These are phyloP conservation scores for Ptychadena robeensis DNA, from an alignment of 2,797 vertebrate genomes.

Conservation along the genomic window DNA sequence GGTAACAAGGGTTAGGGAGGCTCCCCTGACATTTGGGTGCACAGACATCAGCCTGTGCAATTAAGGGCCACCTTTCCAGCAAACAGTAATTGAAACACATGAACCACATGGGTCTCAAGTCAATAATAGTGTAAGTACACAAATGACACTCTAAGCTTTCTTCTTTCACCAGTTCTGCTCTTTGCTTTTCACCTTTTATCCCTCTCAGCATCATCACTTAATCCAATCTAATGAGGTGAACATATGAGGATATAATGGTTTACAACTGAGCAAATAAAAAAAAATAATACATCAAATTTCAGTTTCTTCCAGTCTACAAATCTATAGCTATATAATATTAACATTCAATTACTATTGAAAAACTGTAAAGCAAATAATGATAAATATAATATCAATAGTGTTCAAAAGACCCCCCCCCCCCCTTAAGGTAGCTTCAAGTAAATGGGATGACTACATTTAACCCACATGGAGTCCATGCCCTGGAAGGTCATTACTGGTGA, in stretches of 20 bases:
- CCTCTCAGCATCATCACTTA: slow-evolving; percentile 80
- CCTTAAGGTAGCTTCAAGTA: slow-evolving; percentile 19
- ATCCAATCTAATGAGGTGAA: slow-evolving; percentile 86
- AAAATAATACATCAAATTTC: neutral
- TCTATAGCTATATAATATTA: neutral
- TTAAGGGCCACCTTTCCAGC: slow-evolving; percentile 83
- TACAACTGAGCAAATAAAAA: neutral
- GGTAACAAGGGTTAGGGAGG: slow-evolving; percentile 74
- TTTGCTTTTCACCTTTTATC: slow-evolving; percentile 81
- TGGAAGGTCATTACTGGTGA: slow-evolving; percentile 74
- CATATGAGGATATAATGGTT: slow-evolving; percentile 65
- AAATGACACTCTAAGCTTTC: slow-evolving; percentile 71
- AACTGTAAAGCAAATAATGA: neutral
- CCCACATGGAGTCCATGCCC: slow-evolving; percentile 53
- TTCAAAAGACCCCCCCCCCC: neutral
- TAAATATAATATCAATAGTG: neutral
- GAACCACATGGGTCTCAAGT: slow-evolving; percentile 81
- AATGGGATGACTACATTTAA: slow-evolving; percentile 53
- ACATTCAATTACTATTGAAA: neutral
- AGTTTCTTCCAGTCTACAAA: neutral
- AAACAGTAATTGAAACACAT: slow-evolving; percentile 85
- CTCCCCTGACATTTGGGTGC: slow-evolving; percentile 80
- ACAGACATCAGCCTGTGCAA: slow-evolving; percentile 81
- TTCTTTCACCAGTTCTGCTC: slow-evolving; percentile 65
- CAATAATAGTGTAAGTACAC: slow-evolving; percentile 82